phyloP scores from a whole-genome alignment of 2,797 vertebrate genomes.

The Scyliorhinus canicula region DNA sequence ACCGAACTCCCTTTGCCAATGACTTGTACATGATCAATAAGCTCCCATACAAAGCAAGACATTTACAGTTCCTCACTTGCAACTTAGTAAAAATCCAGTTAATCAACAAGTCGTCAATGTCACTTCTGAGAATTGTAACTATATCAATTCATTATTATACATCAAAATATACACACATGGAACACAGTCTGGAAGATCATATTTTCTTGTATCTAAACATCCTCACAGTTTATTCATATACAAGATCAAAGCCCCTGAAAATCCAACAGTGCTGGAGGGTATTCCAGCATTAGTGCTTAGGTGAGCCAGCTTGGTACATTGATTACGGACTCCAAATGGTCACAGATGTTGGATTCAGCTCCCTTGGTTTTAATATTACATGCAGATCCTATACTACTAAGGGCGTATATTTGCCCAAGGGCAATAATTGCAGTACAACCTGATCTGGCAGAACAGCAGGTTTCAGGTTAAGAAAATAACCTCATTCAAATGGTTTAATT shows the following conservation, averaged over 20 bases:
- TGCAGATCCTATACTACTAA: not conserved
- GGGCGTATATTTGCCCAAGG: not conserved
- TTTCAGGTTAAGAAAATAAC: not conserved
- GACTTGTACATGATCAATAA: not conserved
- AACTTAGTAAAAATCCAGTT: not conserved
- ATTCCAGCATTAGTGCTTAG: too few species aligned
- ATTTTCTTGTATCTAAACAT: not conserved
- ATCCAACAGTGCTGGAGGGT: not conserved
- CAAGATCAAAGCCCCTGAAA: not conserved
- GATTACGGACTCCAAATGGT: not conserved
- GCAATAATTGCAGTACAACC: not conserved
- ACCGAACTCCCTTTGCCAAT: not conserved
- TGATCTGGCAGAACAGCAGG: not conserved
- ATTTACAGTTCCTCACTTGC: not conserved
- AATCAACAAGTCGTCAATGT: not conserved
- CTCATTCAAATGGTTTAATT: not conserved
- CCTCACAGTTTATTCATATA: not conserved
- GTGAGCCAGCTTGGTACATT: not conserved
- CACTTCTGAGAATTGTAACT: not conserved
- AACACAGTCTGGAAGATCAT: conserved; percentile 3
- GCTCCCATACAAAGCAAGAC: not conserved
- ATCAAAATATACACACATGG: not conserved
- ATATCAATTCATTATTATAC: not conserved
- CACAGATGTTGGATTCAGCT: not conserved
- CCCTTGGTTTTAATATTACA: not conserved